Base-by-base conservation (phyloP, 1,140 invertebrate genomes). In the Caenorhabditis latens region DNA sequence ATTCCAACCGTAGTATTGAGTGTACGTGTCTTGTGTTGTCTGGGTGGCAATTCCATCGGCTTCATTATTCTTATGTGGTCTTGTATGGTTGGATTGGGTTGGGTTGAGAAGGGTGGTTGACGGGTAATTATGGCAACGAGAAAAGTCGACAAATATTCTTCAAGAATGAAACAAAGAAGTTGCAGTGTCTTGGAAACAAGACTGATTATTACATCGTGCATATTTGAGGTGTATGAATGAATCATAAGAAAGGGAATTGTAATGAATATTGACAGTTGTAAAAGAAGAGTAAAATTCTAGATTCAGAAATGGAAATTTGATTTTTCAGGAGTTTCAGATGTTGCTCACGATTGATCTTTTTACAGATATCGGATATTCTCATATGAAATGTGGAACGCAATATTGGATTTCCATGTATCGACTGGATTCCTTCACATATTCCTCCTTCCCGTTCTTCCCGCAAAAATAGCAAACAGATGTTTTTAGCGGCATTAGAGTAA, bases 131-230 rank as follows among this genome's bases (percentile, higher is more conserved):
- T 79, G 46, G 46, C 46, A 46, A 53, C 71, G 71, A 79, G 71
- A 79, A 79, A 79, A 79, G 71, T 79, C 71, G 71, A 79, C 71
- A 79, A 79, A 79, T 50, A 79, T 79, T 79, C 71, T 79, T 43
- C 7, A 79, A 79, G 71, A 79, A 48, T 79, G 71, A 79, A 79
- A 79, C 71, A 79, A 79, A 79, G 71, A 71, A 9, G 71, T 13
- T 50, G 43, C 16, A 19, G 40, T 79, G 71, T 50, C 71, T 79
- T 53, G 19, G n/a, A 79, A 79, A 79, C 71, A 50, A 79, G 21
- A 50, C 46, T 79, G 71, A 79, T 79, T 79, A 79, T 79, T 79
- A 79, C 71, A 79, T 79, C 71, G 43, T 79, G 71, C 71, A 79
- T 79, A 79, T 79, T 79, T 79, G 46, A 79, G 46, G 71, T 79